A percentile compares a stretch with the other conserved stretches of the same genome.
These are phyloP conservation scores for Pelagia noctiluca DNA, from an alignment of 30 jellyfish, hydroid and myxozoan species.

Conservation along the genomic window DNA sequence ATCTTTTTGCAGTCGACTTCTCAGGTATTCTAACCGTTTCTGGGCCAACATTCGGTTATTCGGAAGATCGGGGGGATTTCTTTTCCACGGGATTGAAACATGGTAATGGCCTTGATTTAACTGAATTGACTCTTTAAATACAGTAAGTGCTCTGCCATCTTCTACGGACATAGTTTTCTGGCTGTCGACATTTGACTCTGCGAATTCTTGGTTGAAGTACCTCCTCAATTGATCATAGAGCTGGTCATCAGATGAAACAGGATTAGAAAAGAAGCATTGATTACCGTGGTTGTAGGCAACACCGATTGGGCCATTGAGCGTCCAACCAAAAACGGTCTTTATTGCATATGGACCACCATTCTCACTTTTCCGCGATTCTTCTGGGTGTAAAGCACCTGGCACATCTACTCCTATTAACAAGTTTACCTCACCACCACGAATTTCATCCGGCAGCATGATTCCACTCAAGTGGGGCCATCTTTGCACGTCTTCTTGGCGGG, in stretches of 20 bases:
- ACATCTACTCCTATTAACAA: slow-evolving; percentile 58
- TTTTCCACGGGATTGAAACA: slow-evolving; percentile 26
- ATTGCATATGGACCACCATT: slow-evolving; percentile 71
- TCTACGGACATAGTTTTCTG: slow-evolving; percentile 48
- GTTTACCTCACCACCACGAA: slow-evolving; percentile 18
- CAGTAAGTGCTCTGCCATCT: slow-evolving; percentile 14
- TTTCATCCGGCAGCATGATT: slow-evolving; percentile 12
- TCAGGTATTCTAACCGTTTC: slow-evolving; percentile 45
- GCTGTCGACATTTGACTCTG: slow-evolving; percentile 27
- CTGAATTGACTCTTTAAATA: background rate
- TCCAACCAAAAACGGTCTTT: slow-evolving; percentile 71
- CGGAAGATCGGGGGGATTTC: slow-evolving; percentile 42
- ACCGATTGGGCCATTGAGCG: slow-evolving; percentile 65
- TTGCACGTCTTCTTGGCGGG: slow-evolving; percentile 17
- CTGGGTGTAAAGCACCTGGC: slow-evolving; percentile 73
- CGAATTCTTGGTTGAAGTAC: slow-evolving; percentile 1
- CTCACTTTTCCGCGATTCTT: slow-evolving; percentile 56
- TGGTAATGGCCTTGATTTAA: slow-evolving; percentile 24
- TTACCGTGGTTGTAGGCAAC: background rate
- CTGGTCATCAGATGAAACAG: slow-evolving; percentile 20
- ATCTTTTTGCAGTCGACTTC: slow-evolving; percentile 21
- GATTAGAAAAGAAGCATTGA: background rate
- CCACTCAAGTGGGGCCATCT: slow-evolving; percentile 32
- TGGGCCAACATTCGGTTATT: slow-evolving; percentile 27
- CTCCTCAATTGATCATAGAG: slow-evolving; percentile 11